Conservation (phyloP, 2,888 invertebrate species). For the Acrocyrtus sp. region DNA sequence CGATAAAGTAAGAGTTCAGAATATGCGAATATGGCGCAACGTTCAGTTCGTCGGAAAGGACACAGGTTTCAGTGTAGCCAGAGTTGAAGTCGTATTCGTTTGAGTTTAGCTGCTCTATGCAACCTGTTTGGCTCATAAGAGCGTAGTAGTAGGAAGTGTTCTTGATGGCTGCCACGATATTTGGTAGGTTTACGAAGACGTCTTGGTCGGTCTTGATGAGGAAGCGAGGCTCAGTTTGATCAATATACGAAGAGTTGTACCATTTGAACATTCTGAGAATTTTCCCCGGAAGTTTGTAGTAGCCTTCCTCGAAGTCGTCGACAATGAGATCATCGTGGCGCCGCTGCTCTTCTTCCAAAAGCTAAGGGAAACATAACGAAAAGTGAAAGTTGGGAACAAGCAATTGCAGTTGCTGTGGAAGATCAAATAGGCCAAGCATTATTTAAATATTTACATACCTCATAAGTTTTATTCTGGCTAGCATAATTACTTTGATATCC, state of each 20-base stretch:
- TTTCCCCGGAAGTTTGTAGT: conserved; percentile 48
- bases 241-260: conserved; percentile 28
- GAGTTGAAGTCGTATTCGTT: too few relatives aligned
- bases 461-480: not conserved
- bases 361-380: too few relatives aligned
- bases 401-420: too few relatives aligned
- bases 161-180: conserved; percentile 12
- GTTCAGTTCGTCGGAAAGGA: conserved; percentile 9
- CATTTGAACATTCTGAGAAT: conserved; percentile 47
- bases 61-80: not conserved
- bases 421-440: too few relatives aligned
- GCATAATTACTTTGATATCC: conserved; percentile 20
- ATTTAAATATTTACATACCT: not conserved
- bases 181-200: conserved; percentile 45
- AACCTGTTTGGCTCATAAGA: not conserved
- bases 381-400: too few relatives aligned
- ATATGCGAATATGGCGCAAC: conserved; percentile 1
- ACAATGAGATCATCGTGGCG: conserved; percentile 42
- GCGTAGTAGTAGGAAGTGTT: conserved; percentile 29
- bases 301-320: conserved; percentile 40
- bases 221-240: conserved; percentile 23
- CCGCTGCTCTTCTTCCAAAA: conserved; percentile 37
- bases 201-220: conserved; percentile 48
- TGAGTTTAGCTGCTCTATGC: not conserved
- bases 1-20: conserved; percentile 31